Evolutionary conservation across 2,888 invertebrate species (phyloP).

Genomic region (Allolobophora icterica): DNA sequence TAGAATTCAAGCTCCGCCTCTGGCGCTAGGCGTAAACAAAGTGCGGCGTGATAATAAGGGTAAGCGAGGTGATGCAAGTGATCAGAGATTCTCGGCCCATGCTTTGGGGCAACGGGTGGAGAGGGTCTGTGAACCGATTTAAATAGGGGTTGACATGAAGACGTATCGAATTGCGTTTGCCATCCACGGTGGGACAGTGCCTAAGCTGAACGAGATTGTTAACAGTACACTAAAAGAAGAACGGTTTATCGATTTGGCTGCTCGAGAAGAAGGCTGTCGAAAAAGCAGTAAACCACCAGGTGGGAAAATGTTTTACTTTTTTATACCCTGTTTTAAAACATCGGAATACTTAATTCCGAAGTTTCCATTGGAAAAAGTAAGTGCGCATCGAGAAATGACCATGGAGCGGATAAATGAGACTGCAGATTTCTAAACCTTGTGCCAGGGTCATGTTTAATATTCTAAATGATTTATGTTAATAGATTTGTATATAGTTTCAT

Average conservation of each 20-base stretch:
- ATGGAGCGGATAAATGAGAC: too few relatives aligned
- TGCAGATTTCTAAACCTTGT: too few relatives aligned
- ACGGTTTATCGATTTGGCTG: not conserved
- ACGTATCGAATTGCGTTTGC: conserved; percentile 1
- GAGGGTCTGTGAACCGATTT: not conserved
- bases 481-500: too few relatives aligned
- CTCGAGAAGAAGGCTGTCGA: not conserved
- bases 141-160: conserved; percentile 6
- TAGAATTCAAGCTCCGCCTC: not conserved
- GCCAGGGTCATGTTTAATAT: too few relatives aligned
- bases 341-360: too few relatives aligned
- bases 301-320: too few relatives aligned
- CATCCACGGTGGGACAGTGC: not conserved
- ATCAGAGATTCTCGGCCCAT: not conserved
- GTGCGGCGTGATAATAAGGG: not conserved
- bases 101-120: not conserved
- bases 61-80: not conserved
- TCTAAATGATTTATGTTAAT: too few relatives aligned
- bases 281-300: too few relatives aligned
- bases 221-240: not conserved
- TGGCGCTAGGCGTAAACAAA: not conserved
- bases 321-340: too few relatives aligned
- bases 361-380: too few relatives aligned
- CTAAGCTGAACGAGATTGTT: not conserved
- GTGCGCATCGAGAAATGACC: too few relatives aligned